A percentile compares a stretch with the other conserved stretches of the same genome.
phyloP scores from a whole-genome alignment of 2,797 vertebrate species.

The Taenioides sp. region DNA sequence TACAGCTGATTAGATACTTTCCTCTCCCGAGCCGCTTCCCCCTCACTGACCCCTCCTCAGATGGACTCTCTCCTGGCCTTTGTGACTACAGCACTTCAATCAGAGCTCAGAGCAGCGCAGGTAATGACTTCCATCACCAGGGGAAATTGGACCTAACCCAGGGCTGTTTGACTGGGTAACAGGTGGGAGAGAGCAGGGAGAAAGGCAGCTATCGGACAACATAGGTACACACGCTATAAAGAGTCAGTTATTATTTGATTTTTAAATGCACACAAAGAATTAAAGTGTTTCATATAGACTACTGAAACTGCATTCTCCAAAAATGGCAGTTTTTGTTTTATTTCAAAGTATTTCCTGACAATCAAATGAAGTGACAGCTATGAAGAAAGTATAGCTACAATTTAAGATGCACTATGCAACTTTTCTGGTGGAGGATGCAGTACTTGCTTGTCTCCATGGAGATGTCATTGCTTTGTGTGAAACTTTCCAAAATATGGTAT shows the following conservation, averaged over 20 bases:
- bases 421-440: no score
- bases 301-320: no score
- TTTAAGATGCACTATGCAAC: no score
- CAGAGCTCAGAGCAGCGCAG: conserved; percentile 45
- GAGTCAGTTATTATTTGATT: neutral
- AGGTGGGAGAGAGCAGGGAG: conserved; percentile 13
- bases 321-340: no score
- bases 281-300: no score
- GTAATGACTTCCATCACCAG: conserved; percentile 67
- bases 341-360: neutral
- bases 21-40: conserved; percentile 15
- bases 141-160: conserved; percentile 55
- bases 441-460: no score
- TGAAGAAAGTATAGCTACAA: no score
- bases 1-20: conserved; percentile 59
- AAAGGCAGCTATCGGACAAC: conserved; percentile 5
- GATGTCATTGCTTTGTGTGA: no score
- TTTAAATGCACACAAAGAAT: no score
- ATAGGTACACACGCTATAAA: neutral
- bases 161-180: conserved; percentile 40
- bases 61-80: conserved; percentile 34
- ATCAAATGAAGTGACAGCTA: no score
- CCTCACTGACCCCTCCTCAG: conserved; percentile 45
- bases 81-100: conserved; percentile 71
- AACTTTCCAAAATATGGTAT: no score